Evolutionary conservation across 2,113 vertebrate species (phyloP), one percentile per base, ranked within the genome.

Genomic region (Carassius auratus): DNA sequence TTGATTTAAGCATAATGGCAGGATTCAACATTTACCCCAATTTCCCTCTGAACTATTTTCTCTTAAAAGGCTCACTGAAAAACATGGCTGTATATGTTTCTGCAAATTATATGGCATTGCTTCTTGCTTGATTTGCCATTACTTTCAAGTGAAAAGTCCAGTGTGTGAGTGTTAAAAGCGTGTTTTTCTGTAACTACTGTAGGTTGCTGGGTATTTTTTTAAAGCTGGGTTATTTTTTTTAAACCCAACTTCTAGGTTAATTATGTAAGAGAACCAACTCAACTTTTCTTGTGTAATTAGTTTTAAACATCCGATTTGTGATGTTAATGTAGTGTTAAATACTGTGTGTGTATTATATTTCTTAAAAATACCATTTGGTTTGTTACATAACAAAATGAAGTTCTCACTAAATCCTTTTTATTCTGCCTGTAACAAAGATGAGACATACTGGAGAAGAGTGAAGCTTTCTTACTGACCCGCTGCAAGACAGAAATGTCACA

Each of bases 401-500:
- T 62, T 15, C 8, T 80, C 36, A 62, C n/a, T 17, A 45, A 13
- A 38, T 12, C 12, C 30, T 61, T 59, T 59, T 57, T 26, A 13
- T 14, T 76, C 42, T 66, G 73, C 30, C 36, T 57, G 33, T 71
- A 61, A 81, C 62, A 45, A 62, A 84, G 75, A 59, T 84, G 33
- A 42, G 81, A 50, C 66, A 55, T 33, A 85, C 76, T 87, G 76
- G 69, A 64, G 62, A 90, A 66, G 42, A 52, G 59, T 79, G 48
- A 84, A 75, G 71, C 42, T 76, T 81, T 81, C 88, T 57, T 64
- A 86, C 84, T 83, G 88, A 88, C 87, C 84, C 59, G 69, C 76
- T 71, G 73, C 83, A 84, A 85, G 83, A 89, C 84, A 84, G 82
- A 71, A 86, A 83, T 87, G 85, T 90, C 88, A 88, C 84, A 84